These are phyloP conservation scores for Leucopsar rothschildi DNA, from an alignment of 2,113 vertebrate species.

Conservation along the genomic window DNA sequence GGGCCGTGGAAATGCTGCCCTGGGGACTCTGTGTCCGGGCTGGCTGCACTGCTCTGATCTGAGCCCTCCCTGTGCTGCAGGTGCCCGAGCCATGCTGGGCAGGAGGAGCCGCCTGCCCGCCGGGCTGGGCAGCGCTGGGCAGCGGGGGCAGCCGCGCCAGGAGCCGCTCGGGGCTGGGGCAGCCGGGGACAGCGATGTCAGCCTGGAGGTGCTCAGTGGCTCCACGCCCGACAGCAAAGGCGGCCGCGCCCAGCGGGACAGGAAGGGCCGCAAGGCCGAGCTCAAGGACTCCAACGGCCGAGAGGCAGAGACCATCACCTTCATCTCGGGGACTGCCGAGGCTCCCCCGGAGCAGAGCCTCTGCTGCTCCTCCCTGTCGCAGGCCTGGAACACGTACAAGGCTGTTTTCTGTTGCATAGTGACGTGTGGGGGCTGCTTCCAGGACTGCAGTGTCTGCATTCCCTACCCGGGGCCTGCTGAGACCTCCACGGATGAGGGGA, in stretches of 20 bases:
- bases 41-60: rapidly evolving
- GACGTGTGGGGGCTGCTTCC: constrained; percentile 74
- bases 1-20: rapidly evolving
- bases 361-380: constrained; percentile 84
- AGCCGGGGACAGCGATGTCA: constrained; percentile 60
- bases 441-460: constrained; percentile 82
- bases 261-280: constrained; percentile 67
- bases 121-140: constrained; percentile 53
- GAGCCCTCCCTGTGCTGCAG: background rate
- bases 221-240: constrained; percentile 58
- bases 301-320: constrained; percentile 84
- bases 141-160: constrained; percentile 54
- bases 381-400: constrained; percentile 88
- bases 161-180: constrained; percentile 62
- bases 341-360: constrained; percentile 57
- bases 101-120: constrained; percentile 68
- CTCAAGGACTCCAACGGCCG: constrained; percentile 72
- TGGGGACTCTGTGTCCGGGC: background rate
- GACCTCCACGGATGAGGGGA: constrained; percentile 62
- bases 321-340: constrained; percentile 87
- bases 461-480: constrained; percentile 61
- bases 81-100: constrained; percentile 85
- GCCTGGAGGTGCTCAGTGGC: constrained; percentile 75
- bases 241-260: constrained; percentile 47
- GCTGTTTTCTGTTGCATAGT: constrained; percentile 79